Evolutionary conservation across 92 coral and sea anemone species (phyloP).

Genomic region (Epizoanthus scotinus): DNA sequence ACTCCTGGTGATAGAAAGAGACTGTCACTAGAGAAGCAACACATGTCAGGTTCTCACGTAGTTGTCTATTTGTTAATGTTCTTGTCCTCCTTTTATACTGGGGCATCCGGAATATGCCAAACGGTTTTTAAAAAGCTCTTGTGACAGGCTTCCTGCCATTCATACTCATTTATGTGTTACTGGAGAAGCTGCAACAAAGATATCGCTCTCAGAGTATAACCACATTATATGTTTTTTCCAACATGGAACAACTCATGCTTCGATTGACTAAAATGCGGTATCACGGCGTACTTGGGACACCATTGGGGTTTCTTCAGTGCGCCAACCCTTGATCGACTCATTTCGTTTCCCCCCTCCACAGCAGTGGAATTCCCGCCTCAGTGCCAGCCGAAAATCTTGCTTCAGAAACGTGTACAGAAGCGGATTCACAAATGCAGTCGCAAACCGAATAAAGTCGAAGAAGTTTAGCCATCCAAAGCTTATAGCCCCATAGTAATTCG

Average conservation of each 20-base stretch:
- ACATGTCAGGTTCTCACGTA: too few relatives aligned
- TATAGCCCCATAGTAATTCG: conserved; percentile 52
- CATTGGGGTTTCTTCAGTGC: conserved; percentile 31
- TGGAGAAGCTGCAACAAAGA: too few relatives aligned
- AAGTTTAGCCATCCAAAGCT: conserved; percentile 51
- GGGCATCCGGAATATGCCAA: too few relatives aligned
- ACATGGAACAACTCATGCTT: not conserved
- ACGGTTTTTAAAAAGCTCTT: too few relatives aligned
- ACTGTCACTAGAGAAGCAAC: too few relatives aligned
- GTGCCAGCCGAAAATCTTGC: conserved; percentile 83
- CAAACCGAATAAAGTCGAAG: conserved; percentile 89
- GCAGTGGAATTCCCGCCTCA: conserved; percentile 18
- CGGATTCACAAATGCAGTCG: conserved; percentile 88
- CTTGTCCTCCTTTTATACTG: too few relatives aligned
- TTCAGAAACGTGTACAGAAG: conserved; percentile 84
- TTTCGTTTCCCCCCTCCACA: not conserved
- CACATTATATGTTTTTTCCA: not conserved
- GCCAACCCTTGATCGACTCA: not conserved
- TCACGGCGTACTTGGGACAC: conserved; percentile 12
- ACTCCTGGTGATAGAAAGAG: too few relatives aligned
- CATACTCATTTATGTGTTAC: too few relatives aligned
- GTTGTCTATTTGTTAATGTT: too few relatives aligned
- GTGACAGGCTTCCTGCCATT: too few relatives aligned
- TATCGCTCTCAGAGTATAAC: not conserved
- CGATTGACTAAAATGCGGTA: not conserved